phyloP scores from a whole-genome alignment of 1,140 invertebrate species.

The Ostrea denselamellosa region DNA sequence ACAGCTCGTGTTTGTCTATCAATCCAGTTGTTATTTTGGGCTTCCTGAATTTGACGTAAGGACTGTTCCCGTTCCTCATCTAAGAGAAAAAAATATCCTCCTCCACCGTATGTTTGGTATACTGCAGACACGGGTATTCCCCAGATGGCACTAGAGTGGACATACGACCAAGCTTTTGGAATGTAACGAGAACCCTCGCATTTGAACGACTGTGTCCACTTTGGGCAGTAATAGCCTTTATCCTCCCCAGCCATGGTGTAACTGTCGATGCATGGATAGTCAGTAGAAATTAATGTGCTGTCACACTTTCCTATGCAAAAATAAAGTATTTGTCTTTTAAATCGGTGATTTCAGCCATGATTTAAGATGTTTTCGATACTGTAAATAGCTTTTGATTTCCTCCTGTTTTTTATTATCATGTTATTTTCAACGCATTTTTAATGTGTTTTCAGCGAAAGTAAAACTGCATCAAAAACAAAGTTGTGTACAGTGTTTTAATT shows the following conservation, averaged over 20 bases:
- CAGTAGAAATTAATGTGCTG: neutral
- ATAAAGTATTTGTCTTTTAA: neutral
- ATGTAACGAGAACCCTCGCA: constrained; percentile 37
- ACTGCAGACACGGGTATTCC: constrained; percentile 53
- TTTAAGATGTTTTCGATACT: neutral
- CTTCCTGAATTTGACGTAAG: constrained; percentile 64
- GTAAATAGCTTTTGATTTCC: neutral
- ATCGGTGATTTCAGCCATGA: neutral
- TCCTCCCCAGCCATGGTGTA: constrained; percentile 56
- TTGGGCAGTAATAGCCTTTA: constrained; percentile 52
- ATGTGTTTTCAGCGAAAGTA: too few relatives aligned
- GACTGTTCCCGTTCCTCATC: constrained; percentile 50
- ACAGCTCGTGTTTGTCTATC: constrained; percentile 80
- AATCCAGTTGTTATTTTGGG: constrained; percentile 78
- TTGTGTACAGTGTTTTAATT: too few relatives aligned
- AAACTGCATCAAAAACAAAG: too few relatives aligned
- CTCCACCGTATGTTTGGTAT: constrained; percentile 59
- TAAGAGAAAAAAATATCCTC: constrained; percentile 58
- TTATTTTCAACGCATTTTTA: too few relatives aligned
- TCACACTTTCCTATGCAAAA: neutral
- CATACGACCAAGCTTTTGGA: constrained; percentile 57
- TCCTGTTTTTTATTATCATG: too few relatives aligned
- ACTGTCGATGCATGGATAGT: neutral
- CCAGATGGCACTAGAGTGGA: constrained; percentile 52
- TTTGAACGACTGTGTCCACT: constrained; percentile 49